Percentiles rank a stretch among this genome's conserved stretches.
Conservation (phyloP, 2,797 vertebrate genomes). For the Cichlasoma orientale region DNA sequence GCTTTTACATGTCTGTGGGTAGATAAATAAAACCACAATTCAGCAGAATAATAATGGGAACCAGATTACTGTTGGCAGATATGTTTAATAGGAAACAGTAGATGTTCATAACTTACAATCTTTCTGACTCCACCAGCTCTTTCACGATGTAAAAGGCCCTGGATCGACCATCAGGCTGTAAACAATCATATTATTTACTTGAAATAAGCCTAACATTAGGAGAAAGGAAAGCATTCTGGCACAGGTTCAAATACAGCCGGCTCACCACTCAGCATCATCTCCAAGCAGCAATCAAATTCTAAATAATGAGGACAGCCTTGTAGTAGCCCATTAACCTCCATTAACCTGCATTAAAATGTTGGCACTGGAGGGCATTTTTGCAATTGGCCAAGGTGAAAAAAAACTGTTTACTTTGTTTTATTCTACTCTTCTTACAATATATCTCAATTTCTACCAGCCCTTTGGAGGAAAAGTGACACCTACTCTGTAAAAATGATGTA, state of each 20-base stretch:
- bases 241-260: conserved; percentile 18
- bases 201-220: not conserved
- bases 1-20: conserved; percentile 89
- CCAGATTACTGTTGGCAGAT: not conserved
- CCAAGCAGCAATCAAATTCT: conserved; percentile 37
- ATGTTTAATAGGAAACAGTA: not conserved
- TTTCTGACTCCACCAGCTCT: conserved; percentile 92
- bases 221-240: conserved; percentile 22
- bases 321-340: conserved; percentile 51
- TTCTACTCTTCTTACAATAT: not conserved
- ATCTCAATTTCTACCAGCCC: not conserved
- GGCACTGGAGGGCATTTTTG: conserved; percentile 24
- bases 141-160: conserved; percentile 90
- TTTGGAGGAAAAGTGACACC: not conserved
- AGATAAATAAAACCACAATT: conserved; percentile 47
- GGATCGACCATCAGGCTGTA: conserved; percentile 88
- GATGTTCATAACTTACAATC: conserved; percentile 83
- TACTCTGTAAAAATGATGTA: not conserved
- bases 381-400: conserved; percentile 27
- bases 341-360: conserved; percentile 48
- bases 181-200: conserved; percentile 49
- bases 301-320: conserved; percentile 48
- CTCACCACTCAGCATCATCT: conserved; percentile 13
- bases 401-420: conserved; percentile 10
- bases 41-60: not conserved